phyloP scores from a whole-genome alignment of 2,888 invertebrate genomes.

The Cerastis leucographa region DNA sequence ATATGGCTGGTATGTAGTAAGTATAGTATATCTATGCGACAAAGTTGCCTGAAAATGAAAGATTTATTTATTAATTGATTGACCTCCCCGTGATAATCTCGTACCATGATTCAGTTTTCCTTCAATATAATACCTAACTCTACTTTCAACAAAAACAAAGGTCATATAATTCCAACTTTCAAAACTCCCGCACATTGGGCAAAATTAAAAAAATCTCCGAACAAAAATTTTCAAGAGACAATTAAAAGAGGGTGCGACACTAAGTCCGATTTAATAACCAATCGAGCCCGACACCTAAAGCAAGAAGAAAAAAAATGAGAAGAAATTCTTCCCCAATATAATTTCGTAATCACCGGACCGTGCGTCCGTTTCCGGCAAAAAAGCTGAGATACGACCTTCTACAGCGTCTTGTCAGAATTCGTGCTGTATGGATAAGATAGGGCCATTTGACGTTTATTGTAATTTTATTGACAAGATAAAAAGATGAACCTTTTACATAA shows the following conservation, averaged over 20 bases:
- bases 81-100: no score
- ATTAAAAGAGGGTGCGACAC: conserved; percentile 79
- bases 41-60: background rate
- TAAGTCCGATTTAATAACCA: conserved; percentile 90
- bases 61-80: background rate
- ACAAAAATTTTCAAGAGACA: conserved; percentile 73
- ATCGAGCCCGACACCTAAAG: conserved; percentile 83
- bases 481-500: conserved; percentile 1
- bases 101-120: background rate
- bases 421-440: conserved; percentile 78
- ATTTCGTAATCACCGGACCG: conserved; percentile 89
- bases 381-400: conserved; percentile 83
- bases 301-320: conserved; percentile 76
- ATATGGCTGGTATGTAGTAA: background rate
- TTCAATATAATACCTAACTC: background rate
- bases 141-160: conserved; percentile 14
- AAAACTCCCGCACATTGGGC: conserved; percentile 44
- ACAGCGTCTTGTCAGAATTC: conserved; percentile 79
- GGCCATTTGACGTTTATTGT: conserved; percentile 31
- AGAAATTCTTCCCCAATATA: conserved; percentile 86
- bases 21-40: background rate
- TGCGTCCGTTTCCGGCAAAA: conserved; percentile 88
- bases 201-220: conserved; percentile 62
- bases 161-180: conserved; percentile 3
- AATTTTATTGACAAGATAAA: conserved; percentile 24